phyloP scores from a whole-genome alignment of 2,888 invertebrate genomes.

The Philonicus albiceps region DNA sequence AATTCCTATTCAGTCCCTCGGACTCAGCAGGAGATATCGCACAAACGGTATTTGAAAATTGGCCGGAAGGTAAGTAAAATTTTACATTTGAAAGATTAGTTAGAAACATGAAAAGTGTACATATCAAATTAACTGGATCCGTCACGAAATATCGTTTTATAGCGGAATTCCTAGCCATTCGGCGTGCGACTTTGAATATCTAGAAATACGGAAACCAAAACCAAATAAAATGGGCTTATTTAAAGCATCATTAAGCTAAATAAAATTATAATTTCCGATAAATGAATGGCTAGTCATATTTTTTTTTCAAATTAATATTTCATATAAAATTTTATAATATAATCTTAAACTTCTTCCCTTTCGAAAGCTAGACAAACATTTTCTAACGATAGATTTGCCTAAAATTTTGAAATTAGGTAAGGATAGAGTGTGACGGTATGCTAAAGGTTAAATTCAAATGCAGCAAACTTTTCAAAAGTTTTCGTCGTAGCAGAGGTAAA shows the following conservation, averaged over 20 bases:
- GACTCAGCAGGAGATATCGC: constrained; percentile 99
- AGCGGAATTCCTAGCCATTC: not conserved
- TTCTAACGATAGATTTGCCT: no score
- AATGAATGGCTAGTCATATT: not conserved
- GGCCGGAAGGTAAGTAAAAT: constrained; percentile 90
- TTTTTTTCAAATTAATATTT: not conserved
- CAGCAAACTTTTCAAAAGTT: no score
- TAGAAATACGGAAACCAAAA: not conserved
- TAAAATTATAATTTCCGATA: not conserved
- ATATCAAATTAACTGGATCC: not conserved
- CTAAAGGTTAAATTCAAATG: no score
- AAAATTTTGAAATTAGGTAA: no score
- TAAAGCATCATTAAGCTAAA: not conserved
- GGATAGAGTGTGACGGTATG: no score
- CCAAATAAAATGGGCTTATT: not conserved
- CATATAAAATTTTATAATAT: not conserved
- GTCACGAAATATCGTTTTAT: not conserved
- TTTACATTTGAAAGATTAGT: not conserved
- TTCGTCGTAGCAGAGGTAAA: no score
- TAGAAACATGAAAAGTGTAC: not conserved
- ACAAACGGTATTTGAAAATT: constrained; percentile 98
- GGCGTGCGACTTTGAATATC: not conserved
- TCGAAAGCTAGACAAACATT: no score
- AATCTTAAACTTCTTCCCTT: no score
- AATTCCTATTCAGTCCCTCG: constrained; percentile 96